These are phyloP conservation scores for Cheilosia soror DNA, from an alignment of 2,888 invertebrate species.

Conservation along the genomic window DNA sequence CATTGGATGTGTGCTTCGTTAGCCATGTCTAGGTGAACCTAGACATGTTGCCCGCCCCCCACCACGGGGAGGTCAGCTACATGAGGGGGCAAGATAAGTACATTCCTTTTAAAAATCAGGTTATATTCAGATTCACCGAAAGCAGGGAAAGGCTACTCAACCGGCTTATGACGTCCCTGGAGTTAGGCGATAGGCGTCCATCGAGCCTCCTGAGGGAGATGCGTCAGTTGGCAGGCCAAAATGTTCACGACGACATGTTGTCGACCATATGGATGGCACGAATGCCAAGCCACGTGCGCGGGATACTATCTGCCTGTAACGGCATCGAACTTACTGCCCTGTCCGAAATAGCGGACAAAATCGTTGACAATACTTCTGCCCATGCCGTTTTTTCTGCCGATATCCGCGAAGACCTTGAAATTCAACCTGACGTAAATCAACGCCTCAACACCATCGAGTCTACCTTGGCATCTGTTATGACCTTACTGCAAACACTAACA, in stretches of 20 bases:
- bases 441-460: background rate
- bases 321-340: background rate
- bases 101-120: background rate
- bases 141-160: slow-evolving; percentile 21
- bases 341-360: slow-evolving; percentile 11
- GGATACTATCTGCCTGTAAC: background rate
- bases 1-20: too few relatives aligned
- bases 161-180: slow-evolving; percentile 13
- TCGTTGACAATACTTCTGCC: background rate
- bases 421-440: background rate
- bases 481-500: background rate
- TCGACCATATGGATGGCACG: slow-evolving; percentile 36
- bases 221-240: slow-evolving; percentile 1
- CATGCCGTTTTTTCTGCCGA: background rate
- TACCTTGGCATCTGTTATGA: background rate
- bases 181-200: slow-evolving; percentile 15
- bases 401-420: background rate
- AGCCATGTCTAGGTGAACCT: too few relatives aligned
- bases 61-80: too few relatives aligned
- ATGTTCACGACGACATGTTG: slow-evolving; percentile 31
- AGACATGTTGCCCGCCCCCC: too few relatives aligned
- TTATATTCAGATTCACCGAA: slow-evolving; percentile 8
- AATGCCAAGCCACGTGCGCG: slow-evolving; percentile 23
- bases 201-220: slow-evolving; percentile 32
- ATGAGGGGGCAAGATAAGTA: slow-evolving; percentile 8